Base-by-base conservation (phyloP, 2,888 invertebrate genomes). In the Eledona agricola region DNA sequence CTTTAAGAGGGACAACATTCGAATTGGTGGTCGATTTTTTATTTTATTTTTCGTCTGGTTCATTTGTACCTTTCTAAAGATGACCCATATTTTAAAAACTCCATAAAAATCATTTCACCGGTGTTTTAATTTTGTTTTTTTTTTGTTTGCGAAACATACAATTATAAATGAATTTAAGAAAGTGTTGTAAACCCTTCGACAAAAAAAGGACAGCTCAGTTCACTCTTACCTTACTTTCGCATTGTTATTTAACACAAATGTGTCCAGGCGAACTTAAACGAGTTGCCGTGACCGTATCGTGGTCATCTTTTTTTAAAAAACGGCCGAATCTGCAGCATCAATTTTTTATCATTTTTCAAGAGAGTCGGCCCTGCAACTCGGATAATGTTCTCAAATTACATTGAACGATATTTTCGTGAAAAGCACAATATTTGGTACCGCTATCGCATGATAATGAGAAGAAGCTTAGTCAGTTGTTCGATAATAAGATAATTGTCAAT, bases 41-140 rank as follows among this genome's bases (percentile, higher is more conserved):
- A 50, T 59, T 59, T 60, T 61, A 50, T 61, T 63, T 61, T 61
- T 34, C 42, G 59, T 62, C 60, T 62, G 62, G 58, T 54, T 51
- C 46, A 54, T 55, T 55, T 57, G 55, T 56, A 55, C 59, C 61
- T 61, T 60, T 59, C 60, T 59, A 60, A 59, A 60, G 51, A 56
- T 53, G 59, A 56, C 59, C 62, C 45, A 60, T 62, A 58, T 60
- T 57, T 55, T 59, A 47, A 58, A 56, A 56, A 50, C 51, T 52
- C 59, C 57, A 55, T 61, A 57, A 59, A 58, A 58, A 54, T 52
- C 47, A 58, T 60, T 57, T 60, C 57, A 52, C 50, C 53, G 43
- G 26, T 42, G 57, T 42, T 42, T 51, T 43, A 37, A 47, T 28
- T 47, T 37, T 47, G 31, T 11, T 46, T 47, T 45, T 45, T 34